Percentiles rank a stretch among this genome's conserved stretches.
These are phyloP conservation scores for Petrocephalus schoutedeni DNA, from an alignment of 2,797 vertebrate species.

Conservation along the genomic window DNA sequence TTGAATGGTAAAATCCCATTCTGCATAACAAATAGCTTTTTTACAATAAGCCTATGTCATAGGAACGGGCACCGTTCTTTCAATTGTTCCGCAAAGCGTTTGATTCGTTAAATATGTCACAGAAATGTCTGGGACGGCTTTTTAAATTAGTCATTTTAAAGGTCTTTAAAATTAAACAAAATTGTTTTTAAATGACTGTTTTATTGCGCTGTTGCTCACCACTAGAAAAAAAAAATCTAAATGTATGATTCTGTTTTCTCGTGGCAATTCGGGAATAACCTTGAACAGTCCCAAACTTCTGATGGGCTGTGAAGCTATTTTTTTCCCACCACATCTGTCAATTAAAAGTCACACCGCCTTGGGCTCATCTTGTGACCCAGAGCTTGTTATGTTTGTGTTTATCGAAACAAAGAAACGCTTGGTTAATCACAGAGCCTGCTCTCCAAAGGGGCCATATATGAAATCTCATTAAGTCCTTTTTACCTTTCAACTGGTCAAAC, in stretches of 20 bases:
- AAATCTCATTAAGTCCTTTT: constrained; percentile 11
- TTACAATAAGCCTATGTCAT: neutral
- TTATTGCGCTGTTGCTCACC: neutral
- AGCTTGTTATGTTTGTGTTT: neutral
- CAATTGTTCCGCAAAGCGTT: neutral
- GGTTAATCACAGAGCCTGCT: neutral
- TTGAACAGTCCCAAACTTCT: neutral
- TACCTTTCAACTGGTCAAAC: constrained; percentile 12
- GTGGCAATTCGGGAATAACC: neutral
- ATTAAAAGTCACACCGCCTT: neutral
- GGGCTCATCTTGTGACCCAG: neutral
- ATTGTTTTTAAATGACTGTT: neutral
- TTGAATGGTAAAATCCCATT: neutral
- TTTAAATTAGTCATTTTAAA: neutral
- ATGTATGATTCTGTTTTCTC: neutral
- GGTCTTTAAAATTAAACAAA: neutral
- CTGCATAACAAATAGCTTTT: neutral
- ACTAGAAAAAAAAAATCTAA: neutral
- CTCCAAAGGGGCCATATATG: neutral
- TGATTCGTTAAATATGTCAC: neutral
- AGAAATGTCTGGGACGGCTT: neutral
- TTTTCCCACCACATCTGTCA: neutral
- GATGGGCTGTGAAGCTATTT: neutral
- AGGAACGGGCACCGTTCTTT: neutral
- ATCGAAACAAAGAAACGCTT: constrained; percentile 15